A percentile compares a stretch with the other conserved stretches of the same genome.
Conservation (phyloP, 2,888 invertebrate species). For the Julus scandinavius region DNA sequence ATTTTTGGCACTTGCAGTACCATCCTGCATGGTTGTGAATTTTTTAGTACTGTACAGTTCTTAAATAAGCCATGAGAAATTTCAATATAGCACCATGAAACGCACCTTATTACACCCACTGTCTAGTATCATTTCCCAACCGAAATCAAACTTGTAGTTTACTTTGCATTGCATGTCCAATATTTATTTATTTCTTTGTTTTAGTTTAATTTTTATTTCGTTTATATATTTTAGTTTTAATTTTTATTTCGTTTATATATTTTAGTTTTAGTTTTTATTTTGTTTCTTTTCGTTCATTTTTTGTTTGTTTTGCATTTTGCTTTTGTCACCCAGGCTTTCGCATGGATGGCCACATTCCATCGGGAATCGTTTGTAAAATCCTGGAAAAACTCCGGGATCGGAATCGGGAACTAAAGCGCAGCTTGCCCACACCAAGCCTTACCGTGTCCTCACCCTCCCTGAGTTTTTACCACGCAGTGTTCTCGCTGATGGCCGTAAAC, state of each 20-base stretch:
- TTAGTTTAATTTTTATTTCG: too few species aligned
- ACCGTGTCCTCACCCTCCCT: not conserved
- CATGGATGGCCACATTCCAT: constrained; percentile 46
- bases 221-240: not conserved
- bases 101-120: too few species aligned
- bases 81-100: too few species aligned
- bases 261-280: not conserved
- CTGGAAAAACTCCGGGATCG: constrained; percentile 49
- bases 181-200: too few species aligned
- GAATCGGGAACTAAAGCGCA: constrained; percentile 51
- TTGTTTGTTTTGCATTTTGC: not conserved
- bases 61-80: too few species aligned
- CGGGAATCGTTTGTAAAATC: constrained; percentile 57
- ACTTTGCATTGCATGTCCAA: too few species aligned
- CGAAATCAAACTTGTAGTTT: too few species aligned
- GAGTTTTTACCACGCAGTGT: constrained; percentile 55
- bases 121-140: too few species aligned
- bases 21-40: constrained; percentile 7
- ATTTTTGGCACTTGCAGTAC: not conserved
- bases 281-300: constrained; percentile 6
- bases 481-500: constrained; percentile 56
- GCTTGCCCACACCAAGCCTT: not conserved
- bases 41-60: too few species aligned
- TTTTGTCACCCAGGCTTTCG: constrained; percentile 52
- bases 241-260: not conserved